Evolutionary conservation across 2,888 invertebrate species (phyloP).

Genomic region (Cyclophora punctaria): DNA sequence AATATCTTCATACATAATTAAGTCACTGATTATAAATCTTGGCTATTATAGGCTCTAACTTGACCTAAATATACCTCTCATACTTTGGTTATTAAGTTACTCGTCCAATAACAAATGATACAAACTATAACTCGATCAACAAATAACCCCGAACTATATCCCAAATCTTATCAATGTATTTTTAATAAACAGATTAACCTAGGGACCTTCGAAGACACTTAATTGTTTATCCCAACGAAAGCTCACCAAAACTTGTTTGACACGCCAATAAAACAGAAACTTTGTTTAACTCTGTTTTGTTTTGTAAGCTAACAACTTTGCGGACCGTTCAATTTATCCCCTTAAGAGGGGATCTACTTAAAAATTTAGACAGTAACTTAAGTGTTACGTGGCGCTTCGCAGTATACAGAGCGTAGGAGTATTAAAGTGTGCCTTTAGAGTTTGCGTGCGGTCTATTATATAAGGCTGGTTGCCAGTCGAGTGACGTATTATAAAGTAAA

Average conservation of each 20-base stretch:
- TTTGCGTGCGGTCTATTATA: too few species aligned
- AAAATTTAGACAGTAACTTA: conserved; percentile 18
- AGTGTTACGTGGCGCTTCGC: too few species aligned
- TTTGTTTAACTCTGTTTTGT: conserved; percentile 7
- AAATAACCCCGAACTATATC: not conserved
- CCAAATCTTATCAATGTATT: conserved; percentile 1
- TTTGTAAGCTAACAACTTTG: conserved; percentile 13
- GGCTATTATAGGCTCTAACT: too few species aligned
- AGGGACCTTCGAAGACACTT: conserved; percentile 5
- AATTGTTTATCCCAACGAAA: conserved; percentile 11
- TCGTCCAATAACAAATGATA: too few species aligned
- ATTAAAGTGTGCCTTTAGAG: too few species aligned
- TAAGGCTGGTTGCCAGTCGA: too few species aligned
- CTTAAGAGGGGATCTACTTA: conserved; percentile 15
- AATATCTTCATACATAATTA: too few species aligned
- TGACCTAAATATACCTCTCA: too few species aligned
- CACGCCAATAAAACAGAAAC: conserved; percentile 13
- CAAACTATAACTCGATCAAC: not conserved
- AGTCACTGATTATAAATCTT: too few species aligned
- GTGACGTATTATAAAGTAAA: too few species aligned
- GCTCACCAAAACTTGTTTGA: conserved; percentile 13
- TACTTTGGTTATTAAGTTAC: too few species aligned
- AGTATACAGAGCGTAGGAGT: too few species aligned
- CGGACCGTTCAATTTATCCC: conserved; percentile 18
- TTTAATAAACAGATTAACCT: conserved; percentile 14